phyloP scores from a whole-genome alignment of 2,797 vertebrate species.

The Protosalanx chinensis region DNA sequence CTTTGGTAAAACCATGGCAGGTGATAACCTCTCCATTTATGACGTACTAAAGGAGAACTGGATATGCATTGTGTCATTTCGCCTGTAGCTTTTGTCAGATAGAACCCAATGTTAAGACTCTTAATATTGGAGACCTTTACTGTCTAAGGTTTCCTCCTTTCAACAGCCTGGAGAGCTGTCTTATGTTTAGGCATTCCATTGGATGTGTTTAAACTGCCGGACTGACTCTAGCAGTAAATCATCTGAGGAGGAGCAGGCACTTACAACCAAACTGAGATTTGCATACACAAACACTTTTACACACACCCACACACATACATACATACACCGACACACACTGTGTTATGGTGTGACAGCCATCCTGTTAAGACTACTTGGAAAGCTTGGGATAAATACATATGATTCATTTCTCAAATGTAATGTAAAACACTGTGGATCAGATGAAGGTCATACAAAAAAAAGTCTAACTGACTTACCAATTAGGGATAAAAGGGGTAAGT shows the following conservation, averaged over 20 bases:
- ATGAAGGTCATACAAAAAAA: no score
- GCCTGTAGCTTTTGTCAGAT: neutral
- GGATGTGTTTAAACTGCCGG: neutral
- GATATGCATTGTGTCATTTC: no score
- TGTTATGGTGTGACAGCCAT: no score
- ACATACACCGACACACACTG: neutral
- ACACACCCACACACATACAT: neutral
- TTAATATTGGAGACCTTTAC: neutral
- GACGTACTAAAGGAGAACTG: neutral
- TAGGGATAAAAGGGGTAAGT: no score
- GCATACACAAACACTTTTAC: neutral
- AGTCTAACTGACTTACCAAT: no score
- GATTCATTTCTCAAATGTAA: neutral
- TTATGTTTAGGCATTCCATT: neutral
- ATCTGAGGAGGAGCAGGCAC: slow-evolving; percentile 3
- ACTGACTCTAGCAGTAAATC: neutral
- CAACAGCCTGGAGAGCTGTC: neutral
- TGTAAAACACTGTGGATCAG: neutral
- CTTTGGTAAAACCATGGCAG: neutral
- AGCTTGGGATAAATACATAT: neutral
- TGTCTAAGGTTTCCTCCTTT: neutral
- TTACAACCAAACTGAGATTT: neutral
- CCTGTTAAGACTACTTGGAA: neutral
- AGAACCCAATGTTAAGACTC: neutral
- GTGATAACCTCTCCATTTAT: neutral